Base-by-base conservation (phyloP, 1,140 invertebrate genomes). In the Pseudomyrmex flavicornis region DNA sequence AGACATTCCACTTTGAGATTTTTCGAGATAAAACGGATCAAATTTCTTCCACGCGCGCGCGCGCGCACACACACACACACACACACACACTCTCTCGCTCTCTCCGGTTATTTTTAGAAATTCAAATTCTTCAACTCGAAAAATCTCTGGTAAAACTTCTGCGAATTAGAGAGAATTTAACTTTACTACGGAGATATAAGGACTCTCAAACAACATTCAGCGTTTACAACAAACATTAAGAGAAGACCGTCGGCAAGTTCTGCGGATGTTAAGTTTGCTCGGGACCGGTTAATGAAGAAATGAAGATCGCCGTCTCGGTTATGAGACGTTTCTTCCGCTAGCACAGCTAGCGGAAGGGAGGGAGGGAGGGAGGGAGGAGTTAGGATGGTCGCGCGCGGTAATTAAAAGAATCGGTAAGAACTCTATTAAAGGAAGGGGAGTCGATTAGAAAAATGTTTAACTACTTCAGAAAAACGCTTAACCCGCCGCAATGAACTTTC, bases 371-470 rank as follows among this genome's bases (percentile, higher is more conserved):
- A 2, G 26, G 56, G 76, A 48, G 46, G 54, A 59, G 69, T 79
- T 20, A 2, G 20, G 65, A 59, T 44, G 56, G 66, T 80, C 76
- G 66, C 66, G 66, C 76, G 76, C 66, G 66, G 44, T 15, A 80
- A 66, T 80, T 80, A 80, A 80, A 72, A 59, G 66, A 66, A 80
- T 80, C 56, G 66, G 76, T 56, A 80, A 80, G 76, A 80, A 80
- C 79, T 82, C 72, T 56, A 75, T 82, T 74, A 75, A 82, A 82
- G 35, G 35, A 35, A 35, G 35, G 35, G 35, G 35, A 56, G 72
- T 56, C 79, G 79, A 82, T 82, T 82, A 82, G 79, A 82, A 82
- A 82, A 82, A 82, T 65, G 79, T 74, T 82, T 65, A 74, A 82
- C 79, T 73, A 82, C 76, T 80, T 82, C 59, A 62, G 79, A 54